Conservation (phyloP, 1,140 invertebrate genomes). For the Orchesella cincta region DNA sequence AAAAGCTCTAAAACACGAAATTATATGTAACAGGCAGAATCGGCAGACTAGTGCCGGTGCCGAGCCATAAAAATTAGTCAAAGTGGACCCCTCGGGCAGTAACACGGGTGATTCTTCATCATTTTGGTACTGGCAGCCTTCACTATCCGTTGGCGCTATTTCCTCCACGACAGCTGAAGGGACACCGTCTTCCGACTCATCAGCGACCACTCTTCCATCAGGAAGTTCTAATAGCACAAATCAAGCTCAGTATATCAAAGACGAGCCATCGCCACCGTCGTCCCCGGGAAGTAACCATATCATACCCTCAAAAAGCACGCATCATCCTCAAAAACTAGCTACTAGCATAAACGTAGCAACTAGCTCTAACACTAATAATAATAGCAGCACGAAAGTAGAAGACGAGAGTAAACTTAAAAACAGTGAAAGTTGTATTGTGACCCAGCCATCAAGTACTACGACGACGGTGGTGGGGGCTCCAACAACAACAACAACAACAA, state of each 20-base stretch:
- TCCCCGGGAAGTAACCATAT: constrained; percentile 35
- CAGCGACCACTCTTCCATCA: no score
- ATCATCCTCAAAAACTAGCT: neutral
- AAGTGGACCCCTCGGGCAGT: constrained; percentile 45
- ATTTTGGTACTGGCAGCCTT: constrained; percentile 41
- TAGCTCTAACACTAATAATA: neutral
- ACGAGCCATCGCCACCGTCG: constrained; percentile 37
- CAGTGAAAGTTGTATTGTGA: constrained; percentile 14
- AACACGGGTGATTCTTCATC: constrained; percentile 5
- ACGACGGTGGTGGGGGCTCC: constrained; percentile 34
- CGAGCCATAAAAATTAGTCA: constrained; percentile 26
- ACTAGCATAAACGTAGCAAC: neutral
- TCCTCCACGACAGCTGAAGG: neutral
- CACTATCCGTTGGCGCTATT: neutral
- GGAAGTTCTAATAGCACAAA: no score
- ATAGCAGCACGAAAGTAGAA: constrained; percentile 16
- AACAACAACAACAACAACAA: neutral
- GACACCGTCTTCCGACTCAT: no score
- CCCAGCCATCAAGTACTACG: neutral
- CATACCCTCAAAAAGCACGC: neutral
- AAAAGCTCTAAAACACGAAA: neutral
- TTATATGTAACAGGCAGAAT: constrained; percentile 4
- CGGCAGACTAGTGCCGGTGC: neutral
- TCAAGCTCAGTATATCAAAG: constrained; percentile 5
- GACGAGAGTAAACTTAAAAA: neutral